Conservation (phyloP, 2,113 vertebrate genomes). For the Caracal caracal region DNA sequence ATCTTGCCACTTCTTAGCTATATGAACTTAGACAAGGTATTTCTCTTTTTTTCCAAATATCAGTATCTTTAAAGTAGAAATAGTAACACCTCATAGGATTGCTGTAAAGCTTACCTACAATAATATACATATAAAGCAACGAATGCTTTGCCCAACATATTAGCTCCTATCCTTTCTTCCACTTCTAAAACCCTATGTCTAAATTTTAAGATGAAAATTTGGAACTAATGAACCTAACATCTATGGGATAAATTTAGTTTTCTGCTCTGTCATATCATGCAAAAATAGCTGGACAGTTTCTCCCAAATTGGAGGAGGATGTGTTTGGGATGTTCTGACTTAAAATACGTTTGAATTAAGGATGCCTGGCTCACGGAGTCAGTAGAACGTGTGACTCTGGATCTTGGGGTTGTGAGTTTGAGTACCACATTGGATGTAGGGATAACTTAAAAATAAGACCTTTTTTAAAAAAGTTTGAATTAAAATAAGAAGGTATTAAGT, state of each 20-base stretch:
- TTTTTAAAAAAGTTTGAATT: background rate
- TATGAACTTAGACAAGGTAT: background rate
- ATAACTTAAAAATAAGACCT: background rate
- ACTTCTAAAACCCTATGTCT: conserved; percentile 4
- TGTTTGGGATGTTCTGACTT: background rate
- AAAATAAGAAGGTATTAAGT: background rate
- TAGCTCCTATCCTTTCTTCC: background rate
- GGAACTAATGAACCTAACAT: background rate
- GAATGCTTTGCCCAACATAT: background rate
- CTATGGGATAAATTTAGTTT: background rate
- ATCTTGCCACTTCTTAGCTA: background rate
- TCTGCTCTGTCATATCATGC: background rate
- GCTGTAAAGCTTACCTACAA: background rate
- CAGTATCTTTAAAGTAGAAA: background rate
- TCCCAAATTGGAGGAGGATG: background rate
- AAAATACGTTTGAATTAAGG: background rate
- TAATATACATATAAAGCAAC: background rate
- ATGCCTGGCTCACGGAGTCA: background rate
- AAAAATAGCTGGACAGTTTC: background rate
- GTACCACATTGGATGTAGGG: background rate
- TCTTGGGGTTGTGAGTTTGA: background rate
- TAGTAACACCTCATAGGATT: background rate
- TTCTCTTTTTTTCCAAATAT: background rate
- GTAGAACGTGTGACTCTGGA: background rate
- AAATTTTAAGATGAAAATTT: conserved; percentile 38